A percentile compares a stretch with the other conserved stretches of the same genome.
Conservation (phyloP, 2,888 invertebrate genomes). For the Agrilus mali region DNA sequence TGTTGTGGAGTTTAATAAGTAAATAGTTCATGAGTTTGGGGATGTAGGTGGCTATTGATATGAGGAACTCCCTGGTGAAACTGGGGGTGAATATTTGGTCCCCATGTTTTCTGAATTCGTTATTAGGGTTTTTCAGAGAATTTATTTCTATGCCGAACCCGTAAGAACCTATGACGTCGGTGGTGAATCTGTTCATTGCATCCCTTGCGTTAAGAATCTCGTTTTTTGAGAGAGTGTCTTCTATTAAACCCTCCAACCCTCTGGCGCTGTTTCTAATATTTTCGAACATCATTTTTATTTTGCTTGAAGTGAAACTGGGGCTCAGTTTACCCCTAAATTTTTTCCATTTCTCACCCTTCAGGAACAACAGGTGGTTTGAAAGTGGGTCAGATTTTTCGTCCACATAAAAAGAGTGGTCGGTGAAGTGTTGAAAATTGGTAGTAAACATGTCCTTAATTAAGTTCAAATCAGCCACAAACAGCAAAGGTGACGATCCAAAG, state of each 20-base stretch:
- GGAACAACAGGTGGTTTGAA: conserved; percentile 40
- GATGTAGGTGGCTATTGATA: conserved; percentile 5
- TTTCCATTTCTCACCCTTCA: conserved; percentile 44
- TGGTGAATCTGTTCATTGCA: conserved; percentile 39
- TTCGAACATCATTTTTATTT: conserved; percentile 15
- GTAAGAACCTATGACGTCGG: conserved; percentile 44
- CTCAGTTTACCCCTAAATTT: conserved; percentile 43
- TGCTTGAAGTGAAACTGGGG: conserved; percentile 15
- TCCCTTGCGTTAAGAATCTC: conserved; percentile 24
- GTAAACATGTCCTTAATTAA: conserved; percentile 34
- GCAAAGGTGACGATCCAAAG: conserved; percentile 6
- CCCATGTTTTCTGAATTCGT: conserved; percentile 32
- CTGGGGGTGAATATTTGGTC: conserved; percentile 8
- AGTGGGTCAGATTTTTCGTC: conserved; percentile 43
- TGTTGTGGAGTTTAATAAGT: conserved; percentile 13
- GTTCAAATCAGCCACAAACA: conserved; percentile 10
- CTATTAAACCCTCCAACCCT: conserved; percentile 6
- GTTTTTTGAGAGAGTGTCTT: background rate
- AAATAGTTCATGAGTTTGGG: conserved; percentile 15
- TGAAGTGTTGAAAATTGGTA: conserved; percentile 45
- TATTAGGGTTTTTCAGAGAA: conserved; percentile 38
- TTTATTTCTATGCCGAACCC: conserved; percentile 48
- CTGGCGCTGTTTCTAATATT: conserved; percentile 7
- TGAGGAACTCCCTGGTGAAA: conserved; percentile 5
- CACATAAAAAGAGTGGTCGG: conserved; percentile 42